A percentile compares a stretch with the other conserved stretches of the same genome.
phyloP scores from a whole-genome alignment of 2,113 vertebrate genomes.

The Desmodus rotundus region DNA sequence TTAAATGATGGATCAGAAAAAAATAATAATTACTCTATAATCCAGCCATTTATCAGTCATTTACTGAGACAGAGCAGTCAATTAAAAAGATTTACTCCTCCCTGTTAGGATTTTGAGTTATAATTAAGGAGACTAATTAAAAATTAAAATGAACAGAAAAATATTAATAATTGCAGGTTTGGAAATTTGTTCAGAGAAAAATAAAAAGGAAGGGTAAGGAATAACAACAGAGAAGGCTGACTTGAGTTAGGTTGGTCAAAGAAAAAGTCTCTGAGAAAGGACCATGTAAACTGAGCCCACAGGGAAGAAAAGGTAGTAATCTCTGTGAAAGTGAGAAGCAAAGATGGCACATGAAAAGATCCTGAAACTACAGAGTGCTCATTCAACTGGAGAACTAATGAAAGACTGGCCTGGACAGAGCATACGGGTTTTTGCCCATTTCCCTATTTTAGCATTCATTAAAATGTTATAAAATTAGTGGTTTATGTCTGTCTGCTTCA shows the following conservation, averaged over 20 bases:
- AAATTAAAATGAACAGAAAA: not conserved
- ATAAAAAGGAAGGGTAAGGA: not conserved
- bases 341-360: not conserved
- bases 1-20: not conserved
- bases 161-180: not conserved
- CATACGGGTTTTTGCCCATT: too few relatives aligned
- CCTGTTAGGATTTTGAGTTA: not conserved
- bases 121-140: not conserved
- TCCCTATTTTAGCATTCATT: not conserved
- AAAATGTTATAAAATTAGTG: not conserved
- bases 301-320: not conserved
- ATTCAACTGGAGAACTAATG: not conserved
- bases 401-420: not conserved
- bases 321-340: not conserved
- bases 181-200: not conserved
- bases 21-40: not conserved
- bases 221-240: not conserved
- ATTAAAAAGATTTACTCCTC: not conserved
- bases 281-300: not conserved
- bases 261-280: not conserved
- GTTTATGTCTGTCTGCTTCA: not conserved
- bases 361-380: not conserved
- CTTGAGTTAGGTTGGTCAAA: not conserved
- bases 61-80: not conserved
- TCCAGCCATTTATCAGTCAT: not conserved